Base-by-base conservation (phyloP, 2,888 invertebrate genomes). In the Argyresthia albistria region DNA sequence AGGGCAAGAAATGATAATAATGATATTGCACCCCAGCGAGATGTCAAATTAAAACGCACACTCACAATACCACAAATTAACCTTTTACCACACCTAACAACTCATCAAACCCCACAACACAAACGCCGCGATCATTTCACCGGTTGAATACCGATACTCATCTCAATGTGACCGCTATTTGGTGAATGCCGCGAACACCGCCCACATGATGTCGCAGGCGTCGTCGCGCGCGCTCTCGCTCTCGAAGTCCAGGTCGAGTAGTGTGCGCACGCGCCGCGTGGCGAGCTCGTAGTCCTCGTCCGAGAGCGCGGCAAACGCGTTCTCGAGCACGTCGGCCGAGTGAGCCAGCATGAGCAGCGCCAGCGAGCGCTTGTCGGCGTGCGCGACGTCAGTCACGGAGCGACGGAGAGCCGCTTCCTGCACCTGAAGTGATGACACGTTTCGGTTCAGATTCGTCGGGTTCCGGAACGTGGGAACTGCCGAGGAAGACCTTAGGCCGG, bases 271-370 rank as follows among this genome's bases (percentile, higher is more conserved):
- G 70, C 99, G 93, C 69, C 97, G 95, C 93, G 98, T 99, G 56
- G 99, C 99, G 64, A 99, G 89, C 86, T 99, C 98, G 76, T 99
- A 99, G 83, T 98, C 98, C 70, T 98, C 98, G 67, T 97, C 97
- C 51, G 95, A 96, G 10, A 99, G 90, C 2, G 99, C 98, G 16
- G 98, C 97, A 82, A 99, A 99, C 52, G 99, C 99, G 83, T 99
- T 99, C 88, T 99, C 99, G 53, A 99, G 90, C 25, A 99, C 99
- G 82, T 99, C 99, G 52, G 98, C 97, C 8, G 98, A 97, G 78
- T 99, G 98, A 35, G 99, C 98, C 64, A 99, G 89, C 81, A 97
- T 95, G 71, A 99, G 93, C 57, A 99, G 90, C 47, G 98, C 95
- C 68, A 99, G 86, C 75, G 97, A 93, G 53, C 99, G 91, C 79